A percentile compares a stretch with the other conserved stretches of the same genome.
Evolutionary conservation across 2,888 invertebrate species (phyloP).

Genomic region (Apamea epomidion): DNA sequence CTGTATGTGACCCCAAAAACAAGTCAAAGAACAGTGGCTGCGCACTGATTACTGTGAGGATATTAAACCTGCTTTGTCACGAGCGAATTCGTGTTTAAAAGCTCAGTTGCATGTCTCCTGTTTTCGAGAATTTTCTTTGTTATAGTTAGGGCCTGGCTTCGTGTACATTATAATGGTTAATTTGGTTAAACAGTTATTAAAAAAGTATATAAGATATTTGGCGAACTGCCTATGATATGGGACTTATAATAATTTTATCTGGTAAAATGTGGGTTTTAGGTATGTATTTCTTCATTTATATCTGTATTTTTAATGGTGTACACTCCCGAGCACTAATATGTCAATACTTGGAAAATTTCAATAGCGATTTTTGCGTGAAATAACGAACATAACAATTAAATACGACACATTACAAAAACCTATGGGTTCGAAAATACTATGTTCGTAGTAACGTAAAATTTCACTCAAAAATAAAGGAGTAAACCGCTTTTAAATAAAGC

Average conservation of each 20-base stretch:
- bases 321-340: no score
- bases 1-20: constrained; percentile 44
- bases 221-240: neutral
- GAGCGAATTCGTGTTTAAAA: constrained; percentile 10
- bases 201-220: neutral
- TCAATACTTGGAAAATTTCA: no score
- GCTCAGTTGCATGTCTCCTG: neutral
- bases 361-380: no score
- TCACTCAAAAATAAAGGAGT: no score
- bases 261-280: neutral
- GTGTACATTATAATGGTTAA: neutral
- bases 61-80: constrained; percentile 36
- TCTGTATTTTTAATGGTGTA: no score
- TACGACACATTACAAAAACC: no score
- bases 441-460: no score
- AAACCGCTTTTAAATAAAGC: no score
- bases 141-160: neutral
- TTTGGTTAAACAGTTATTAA: neutral
- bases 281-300: no score
- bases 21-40: constrained; percentile 42
- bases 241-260: neutral
- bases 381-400: no score
- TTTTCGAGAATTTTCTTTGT: neutral
- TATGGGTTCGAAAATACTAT: no score
- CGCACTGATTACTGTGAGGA: constrained; percentile 46